Evolutionary conservation across 2,113 vertebrate species (phyloP), one percentile per base, ranked within the genome.

Genomic region (Megalops atlanticus): DNA sequence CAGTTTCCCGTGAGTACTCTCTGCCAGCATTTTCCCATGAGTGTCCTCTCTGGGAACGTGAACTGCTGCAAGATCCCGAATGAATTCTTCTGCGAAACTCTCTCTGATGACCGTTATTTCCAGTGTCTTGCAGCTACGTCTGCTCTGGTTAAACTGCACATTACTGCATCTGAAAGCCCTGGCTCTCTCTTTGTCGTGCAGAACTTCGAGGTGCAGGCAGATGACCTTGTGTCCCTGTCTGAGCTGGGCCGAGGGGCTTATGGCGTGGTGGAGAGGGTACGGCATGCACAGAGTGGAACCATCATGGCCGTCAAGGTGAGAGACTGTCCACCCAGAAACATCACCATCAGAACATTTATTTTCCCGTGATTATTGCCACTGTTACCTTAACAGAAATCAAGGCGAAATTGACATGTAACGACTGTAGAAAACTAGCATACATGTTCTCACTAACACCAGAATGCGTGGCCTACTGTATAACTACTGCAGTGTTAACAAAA

Each of bases 221-320:
- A 99, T 96, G 98, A 99, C 93, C 91, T 99, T 93, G 97, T 98
- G 83, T 95, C 94, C 78, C 97, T 99, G 54, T 91, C 90, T 6
- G 98, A 99, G 92, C 93, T 99, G 90, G 98, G 98, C 0, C 93
- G 98, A 84, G 98, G 98, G 72, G 98, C 98, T 0, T 99, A 99
- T 27, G 98, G 98, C 7, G 97, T 99, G 84, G 98, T 99, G 92
- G 96, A 98, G 92, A 98, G 97, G 94, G 98, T 99, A 97, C 94
- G 89, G 79, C 98, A 99, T 16, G 93, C 98, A 84, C 98, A 97
- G 85, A 99, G 97, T 21, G 96, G 92, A 64, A 95, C 97, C 88
- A 99, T 99, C 91, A 99, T 99, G 98, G 98, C 98, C 1, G 97
- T 99, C 80, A 99, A 99, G 97, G 98, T 99, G 92, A 75, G 87